A percentile compares a stretch with the other conserved stretches of the same genome.
Conservation (phyloP, 2,797 vertebrate genomes). For the Aeoliscus strigatus region DNA sequence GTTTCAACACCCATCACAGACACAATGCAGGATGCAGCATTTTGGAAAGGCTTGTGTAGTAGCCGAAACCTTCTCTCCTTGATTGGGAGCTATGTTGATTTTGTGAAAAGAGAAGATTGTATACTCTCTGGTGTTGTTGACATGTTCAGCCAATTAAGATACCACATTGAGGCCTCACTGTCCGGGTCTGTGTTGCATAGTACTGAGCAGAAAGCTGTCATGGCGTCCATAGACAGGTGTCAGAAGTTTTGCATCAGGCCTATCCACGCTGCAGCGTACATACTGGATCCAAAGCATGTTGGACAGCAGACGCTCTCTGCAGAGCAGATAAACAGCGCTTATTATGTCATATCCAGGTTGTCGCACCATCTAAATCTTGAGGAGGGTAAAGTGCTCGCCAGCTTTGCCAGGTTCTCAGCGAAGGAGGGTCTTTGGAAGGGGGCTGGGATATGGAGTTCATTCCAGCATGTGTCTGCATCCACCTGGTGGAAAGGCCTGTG, state of each 20-base stretch:
- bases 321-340: constrained; percentile 51
- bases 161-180: constrained; percentile 26
- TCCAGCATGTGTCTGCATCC: constrained; percentile 44
- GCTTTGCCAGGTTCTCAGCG: constrained; percentile 50
- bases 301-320: constrained; percentile 41
- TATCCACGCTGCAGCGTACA: constrained; percentile 48
- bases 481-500: constrained; percentile 60
- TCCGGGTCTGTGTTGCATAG: constrained; percentile 31
- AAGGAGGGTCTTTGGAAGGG: constrained; percentile 53
- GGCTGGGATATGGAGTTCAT: constrained; percentile 48
- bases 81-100: constrained; percentile 39
- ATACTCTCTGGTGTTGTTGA: constrained; percentile 42
- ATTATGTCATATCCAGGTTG: constrained; percentile 46
- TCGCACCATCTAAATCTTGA: constrained; percentile 50
- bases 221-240: constrained; percentile 34
- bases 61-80: constrained; percentile 40
- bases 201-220: constrained; percentile 41
- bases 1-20: constrained; percentile 26
- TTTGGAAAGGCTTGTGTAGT: constrained; percentile 51
- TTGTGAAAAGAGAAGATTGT: constrained; percentile 36
- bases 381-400: constrained; percentile 50
- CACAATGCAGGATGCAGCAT: constrained; percentile 35
- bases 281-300: constrained; percentile 48
- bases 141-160: constrained; percentile 41
- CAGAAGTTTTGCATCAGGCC: constrained; percentile 54